A percentile compares a stretch with the other conserved stretches of the same genome.
phyloP scores from a whole-genome alignment of 2,888 invertebrate species.

The Congeria kusceri region DNA sequence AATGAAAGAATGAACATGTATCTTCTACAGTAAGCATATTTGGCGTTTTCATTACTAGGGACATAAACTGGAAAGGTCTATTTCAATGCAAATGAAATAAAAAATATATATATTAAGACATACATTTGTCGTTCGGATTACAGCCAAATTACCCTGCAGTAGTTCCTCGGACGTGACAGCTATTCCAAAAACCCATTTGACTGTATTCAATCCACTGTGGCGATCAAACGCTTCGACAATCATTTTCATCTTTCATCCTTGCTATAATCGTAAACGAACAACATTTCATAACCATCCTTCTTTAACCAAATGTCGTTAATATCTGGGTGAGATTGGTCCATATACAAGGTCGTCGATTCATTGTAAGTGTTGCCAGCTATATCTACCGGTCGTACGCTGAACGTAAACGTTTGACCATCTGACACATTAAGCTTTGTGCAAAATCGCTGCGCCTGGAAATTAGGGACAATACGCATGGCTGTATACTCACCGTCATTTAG shows the following conservation, averaged over 20 bases:
- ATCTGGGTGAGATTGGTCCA: conserved; percentile 60
- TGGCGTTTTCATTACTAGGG: too few relatives aligned
- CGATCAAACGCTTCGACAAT: conserved; percentile 61
- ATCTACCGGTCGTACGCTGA: conserved; percentile 56
- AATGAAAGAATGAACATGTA: too few relatives aligned
- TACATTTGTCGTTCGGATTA: background rate
- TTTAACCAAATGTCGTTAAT: conserved; percentile 62
- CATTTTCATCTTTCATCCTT: conserved; percentile 64
- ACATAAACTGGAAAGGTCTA: too few relatives aligned
- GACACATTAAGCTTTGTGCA: conserved; percentile 32
- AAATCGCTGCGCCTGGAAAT: conserved; percentile 33
- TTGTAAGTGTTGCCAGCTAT: conserved; percentile 48
- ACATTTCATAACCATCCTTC: conserved; percentile 45
- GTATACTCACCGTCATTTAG: background rate
- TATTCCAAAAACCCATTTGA: conserved; percentile 61
- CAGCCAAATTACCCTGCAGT: background rate
- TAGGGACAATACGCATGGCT: background rate
- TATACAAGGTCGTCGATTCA: conserved; percentile 54
- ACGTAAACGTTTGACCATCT: conserved; percentile 61
- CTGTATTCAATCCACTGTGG: conserved; percentile 63
- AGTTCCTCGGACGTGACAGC: background rate
- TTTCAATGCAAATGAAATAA: background rate
- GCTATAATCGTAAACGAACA: conserved; percentile 64
- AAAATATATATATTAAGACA: background rate
- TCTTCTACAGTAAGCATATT: too few relatives aligned